Conservation (phyloP, 2,113 vertebrate genomes). For the Pteronura brasiliensis region DNA sequence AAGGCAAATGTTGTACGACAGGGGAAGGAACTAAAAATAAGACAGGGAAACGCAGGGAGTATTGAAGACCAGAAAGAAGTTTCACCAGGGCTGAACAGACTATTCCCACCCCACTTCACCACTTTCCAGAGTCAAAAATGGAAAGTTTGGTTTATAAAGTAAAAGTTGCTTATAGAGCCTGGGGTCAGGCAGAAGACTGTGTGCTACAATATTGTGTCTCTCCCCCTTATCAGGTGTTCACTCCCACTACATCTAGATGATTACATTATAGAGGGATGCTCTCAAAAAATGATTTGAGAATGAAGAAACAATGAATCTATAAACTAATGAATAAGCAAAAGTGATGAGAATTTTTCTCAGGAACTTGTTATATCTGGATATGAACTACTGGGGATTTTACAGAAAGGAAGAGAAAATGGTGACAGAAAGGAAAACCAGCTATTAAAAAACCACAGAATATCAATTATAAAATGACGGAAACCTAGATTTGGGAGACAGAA, state of each 20-base stretch:
- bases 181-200: fast-evolving
- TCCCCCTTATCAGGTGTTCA: not conserved
- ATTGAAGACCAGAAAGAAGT: not conserved
- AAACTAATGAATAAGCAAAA: not conserved
- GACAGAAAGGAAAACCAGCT: not conserved
- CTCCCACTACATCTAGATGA: not conserved
- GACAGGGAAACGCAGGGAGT: not conserved
- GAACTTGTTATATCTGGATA: not conserved
- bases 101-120: not conserved
- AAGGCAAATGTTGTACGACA: not conserved
- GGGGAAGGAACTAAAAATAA: not conserved
- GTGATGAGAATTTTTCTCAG: not conserved
- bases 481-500: constrained; percentile 16
- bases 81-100: not conserved
- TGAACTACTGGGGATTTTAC: not conserved
- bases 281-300: constrained; percentile 26
- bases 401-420: not conserved
- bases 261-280: not conserved
- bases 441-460: constrained; percentile 6
- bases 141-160: not conserved
- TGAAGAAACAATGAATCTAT: not conserved
- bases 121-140: not conserved
- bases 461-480: constrained; percentile 27
- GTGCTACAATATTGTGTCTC: too few relatives aligned
- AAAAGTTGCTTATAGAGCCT: not conserved